A percentile compares a stretch with the other conserved stretches of the same genome.
These are phyloP conservation scores for Balaeniceps rex DNA, from an alignment of 2,113 vertebrate species.

Conservation along the genomic window DNA sequence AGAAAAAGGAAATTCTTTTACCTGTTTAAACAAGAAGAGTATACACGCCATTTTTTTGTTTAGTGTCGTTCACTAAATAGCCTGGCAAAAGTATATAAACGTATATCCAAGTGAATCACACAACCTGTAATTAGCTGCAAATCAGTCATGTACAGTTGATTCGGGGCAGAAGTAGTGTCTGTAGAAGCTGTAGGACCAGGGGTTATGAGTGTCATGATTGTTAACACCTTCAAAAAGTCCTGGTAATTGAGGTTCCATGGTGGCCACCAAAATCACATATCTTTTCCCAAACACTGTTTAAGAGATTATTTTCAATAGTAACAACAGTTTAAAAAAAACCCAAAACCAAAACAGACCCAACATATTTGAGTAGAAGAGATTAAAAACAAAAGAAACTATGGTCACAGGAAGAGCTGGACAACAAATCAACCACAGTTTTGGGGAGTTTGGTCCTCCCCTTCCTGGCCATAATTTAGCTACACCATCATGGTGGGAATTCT, in stretches of 20 bases:
- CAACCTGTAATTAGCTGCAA: background rate
- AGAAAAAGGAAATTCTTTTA: background rate
- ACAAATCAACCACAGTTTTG: background rate
- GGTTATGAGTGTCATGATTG: background rate
- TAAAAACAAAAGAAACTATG: background rate
- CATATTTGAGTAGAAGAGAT: background rate
- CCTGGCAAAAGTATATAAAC: background rate
- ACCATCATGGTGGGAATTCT: background rate
- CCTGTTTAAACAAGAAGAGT: background rate
- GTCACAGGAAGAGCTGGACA: background rate
- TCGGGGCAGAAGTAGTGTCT: background rate
- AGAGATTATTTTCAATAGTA: background rate
- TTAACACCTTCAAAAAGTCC: background rate
- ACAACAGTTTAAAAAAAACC: accelerated
- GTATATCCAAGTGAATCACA: background rate
- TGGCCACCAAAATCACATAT: background rate
- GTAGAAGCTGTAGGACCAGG: background rate
- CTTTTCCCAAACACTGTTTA: background rate
- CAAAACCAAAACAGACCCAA: background rate
- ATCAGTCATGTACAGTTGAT: background rate
- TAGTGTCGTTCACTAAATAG: background rate
- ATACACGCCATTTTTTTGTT: background rate
- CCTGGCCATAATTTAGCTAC: background rate
- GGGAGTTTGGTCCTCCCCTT: background rate
- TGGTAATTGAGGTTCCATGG: background rate